Base-by-base conservation (phyloP, 1,140 invertebrate species). In the Musca vetustissima region DNA sequence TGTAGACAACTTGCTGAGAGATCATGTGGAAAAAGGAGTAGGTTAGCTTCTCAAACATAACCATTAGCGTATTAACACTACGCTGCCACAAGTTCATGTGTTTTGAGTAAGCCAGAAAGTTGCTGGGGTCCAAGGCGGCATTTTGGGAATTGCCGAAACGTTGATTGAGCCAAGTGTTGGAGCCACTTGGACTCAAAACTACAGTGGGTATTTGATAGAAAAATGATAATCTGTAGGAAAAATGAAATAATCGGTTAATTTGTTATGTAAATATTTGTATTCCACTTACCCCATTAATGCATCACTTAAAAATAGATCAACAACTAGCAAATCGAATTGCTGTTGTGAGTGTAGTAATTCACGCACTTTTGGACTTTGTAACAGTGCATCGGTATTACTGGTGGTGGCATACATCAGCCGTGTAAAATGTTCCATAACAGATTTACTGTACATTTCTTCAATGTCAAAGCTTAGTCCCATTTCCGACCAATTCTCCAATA, bases 61-160 rank as follows among this genome's bases (percentile, higher is more conserved):
- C 73, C 75, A 81, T 80, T 2, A 85, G 64, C 0, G 73, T 71
- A 70, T 91, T 91, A 0, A 82, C 73, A 14, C 88, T 74, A 66
- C 90, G 80, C 71, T 90, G 83, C 76, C 83, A 86, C 50, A 90
- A 86, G 21, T 75, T 85, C 87, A 90, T 88, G 6, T 80, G 73
- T 61, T 87, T 82, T 0, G 84, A 79, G 36, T 84, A 86, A 0
- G 81, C 75, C 13, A 87, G 74, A 73, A 89, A 83, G 64, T 86
- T 87, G 21, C 86, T 85, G 0, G 89, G 87, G 24, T 88, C 84
- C 70, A 87, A 86, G 0, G 88, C 85, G 0, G 87, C 81, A 25
- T 85, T 88, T 24, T 89, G 86, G 0, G 89, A 87, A 75, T 89
- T 89, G 0, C 84, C 88, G 24, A 89, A 81, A 68, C 87, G 83